Evolutionary conservation across 2,113 vertebrate species (phyloP).

Genomic region (Dunckerocampus dactyliophorus): DNA sequence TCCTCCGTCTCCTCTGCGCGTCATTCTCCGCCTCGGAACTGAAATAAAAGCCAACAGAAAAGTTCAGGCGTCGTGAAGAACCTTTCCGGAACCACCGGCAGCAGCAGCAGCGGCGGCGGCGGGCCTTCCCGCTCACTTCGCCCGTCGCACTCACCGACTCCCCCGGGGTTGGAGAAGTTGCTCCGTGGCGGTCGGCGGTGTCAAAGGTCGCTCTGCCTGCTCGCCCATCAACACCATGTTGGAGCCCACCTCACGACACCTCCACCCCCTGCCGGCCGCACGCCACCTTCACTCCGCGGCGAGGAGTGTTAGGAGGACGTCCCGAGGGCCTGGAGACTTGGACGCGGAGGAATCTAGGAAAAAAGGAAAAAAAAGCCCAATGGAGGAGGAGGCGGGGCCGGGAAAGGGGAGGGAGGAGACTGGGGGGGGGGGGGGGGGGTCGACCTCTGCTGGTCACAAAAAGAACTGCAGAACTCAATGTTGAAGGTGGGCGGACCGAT

Average conservation of each 20-base stretch:
- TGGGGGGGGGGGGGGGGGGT: not conserved
- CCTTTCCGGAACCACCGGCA: not conserved
- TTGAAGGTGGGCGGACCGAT: not conserved
- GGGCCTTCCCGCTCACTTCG: not conserved
- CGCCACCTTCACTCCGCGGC: not conserved
- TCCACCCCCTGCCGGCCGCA: not conserved
- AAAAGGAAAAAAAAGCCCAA: constrained; percentile 25
- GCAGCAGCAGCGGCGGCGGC: not conserved
- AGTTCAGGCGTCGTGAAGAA: not conserved
- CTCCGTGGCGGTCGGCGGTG: constrained; percentile 49
- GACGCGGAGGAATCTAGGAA: constrained; percentile 39
- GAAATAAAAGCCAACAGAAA: not conserved
- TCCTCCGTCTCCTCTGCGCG: constrained; percentile 33
- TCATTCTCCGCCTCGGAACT: constrained; percentile 60
- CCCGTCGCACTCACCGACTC: constrained; percentile 21
- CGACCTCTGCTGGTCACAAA: not conserved
- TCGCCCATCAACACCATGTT: constrained; percentile 63
- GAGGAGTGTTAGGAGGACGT: not conserved
- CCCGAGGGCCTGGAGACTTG: constrained; percentile 15
- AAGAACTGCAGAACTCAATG: not conserved
- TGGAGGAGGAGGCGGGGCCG: constrained; percentile 38
- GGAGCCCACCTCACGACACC: constrained; percentile 7
- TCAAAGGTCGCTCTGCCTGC: constrained; percentile 47
- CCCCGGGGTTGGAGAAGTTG: constrained; percentile 30
- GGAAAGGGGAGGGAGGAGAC: constrained; percentile 40